Base-by-base conservation (phyloP, 2,797 vertebrate genomes). In the Parauchenoglanis ngamensis region DNA sequence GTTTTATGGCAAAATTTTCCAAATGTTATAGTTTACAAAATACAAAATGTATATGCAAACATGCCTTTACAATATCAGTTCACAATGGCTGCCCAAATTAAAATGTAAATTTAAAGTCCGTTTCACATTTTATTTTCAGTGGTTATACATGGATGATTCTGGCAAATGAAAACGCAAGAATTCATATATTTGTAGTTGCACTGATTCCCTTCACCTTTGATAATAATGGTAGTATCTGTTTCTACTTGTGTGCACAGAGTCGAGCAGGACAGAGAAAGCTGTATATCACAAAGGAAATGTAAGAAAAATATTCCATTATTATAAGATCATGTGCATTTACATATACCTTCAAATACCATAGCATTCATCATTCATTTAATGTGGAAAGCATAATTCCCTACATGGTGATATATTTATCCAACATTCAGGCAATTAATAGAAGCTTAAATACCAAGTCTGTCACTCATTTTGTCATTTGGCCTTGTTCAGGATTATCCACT, bases 251-350 rank as follows among this genome's bases (percentile, higher is more conserved):
- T 65, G 35, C 54, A 21, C 88, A 91, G 90, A 90, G 54, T 57
- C 86, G 40, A 77, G 82, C 88, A 83, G 86, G 77, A 63, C 88
- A 35, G 89, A 88, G 78, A 87, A 89, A 89, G 90, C 87, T 23
- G 85, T 90, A 17, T 88, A 89, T 89, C 65, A 88, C 31, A 84
- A 89, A 67, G 88, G 72, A 88, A 65, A 87, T 5, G 89, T 91
- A 84, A 87, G 89, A 65, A 35, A 31, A 73, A 40, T 57, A 7
- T 54, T 40, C 3, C 3, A 46, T 40, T 68, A 23, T n/a, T 57
- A 63, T 54, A 46, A 75, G 21, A 56, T 61, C 40, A 8, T 40
- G 49, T n/a, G 10, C 57, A 49, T 8, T 31, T 81, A 8, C 19
- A 12, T 86, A 46, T 44, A 77, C 44, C 11, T 84, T 59, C 52